Evolutionary conservation across 2,113 vertebrate species (phyloP).

Genomic region (Sclerurus mexicanus): DNA sequence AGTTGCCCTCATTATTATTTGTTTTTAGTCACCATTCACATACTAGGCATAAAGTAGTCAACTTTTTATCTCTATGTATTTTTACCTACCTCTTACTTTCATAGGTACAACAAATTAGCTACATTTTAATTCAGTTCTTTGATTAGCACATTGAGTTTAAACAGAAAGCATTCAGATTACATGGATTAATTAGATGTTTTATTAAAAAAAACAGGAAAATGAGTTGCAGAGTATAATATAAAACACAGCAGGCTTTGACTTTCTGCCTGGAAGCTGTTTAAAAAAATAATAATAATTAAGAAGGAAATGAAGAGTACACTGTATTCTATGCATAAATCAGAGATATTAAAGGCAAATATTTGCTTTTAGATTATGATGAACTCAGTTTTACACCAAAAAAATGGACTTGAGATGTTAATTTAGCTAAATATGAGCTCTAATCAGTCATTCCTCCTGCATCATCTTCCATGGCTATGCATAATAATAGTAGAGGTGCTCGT

Average conservation of each 20-base stretch:
- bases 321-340: conserved; percentile 74
- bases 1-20: neutral
- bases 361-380: conserved; percentile 69
- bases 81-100: conserved; percentile 31
- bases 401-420: conserved; percentile 66
- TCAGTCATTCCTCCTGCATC: conserved; percentile 53
- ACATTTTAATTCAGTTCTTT: conserved; percentile 61
- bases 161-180: conserved; percentile 64
- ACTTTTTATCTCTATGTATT: neutral
- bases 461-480: conserved; percentile 54
- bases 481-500: conserved; percentile 37
- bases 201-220: conserved; percentile 64
- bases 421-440: conserved; percentile 67
- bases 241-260: conserved; percentile 77
- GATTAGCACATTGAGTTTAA: conserved; percentile 65
- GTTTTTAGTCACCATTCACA: conserved; percentile 11
- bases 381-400: conserved; percentile 61
- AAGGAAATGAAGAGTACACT: conserved; percentile 70
- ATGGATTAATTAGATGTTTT: conserved; percentile 77
- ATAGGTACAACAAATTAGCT: conserved; percentile 52
- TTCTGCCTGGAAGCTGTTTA: conserved; percentile 74
- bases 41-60: neutral
- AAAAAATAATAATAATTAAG: conserved; percentile 76
- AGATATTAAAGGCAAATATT: conserved; percentile 73
- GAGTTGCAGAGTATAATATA: conserved; percentile 70